Conservation (phyloP, 2,113 vertebrate genomes). For the Nematolebias whitei region DNA sequence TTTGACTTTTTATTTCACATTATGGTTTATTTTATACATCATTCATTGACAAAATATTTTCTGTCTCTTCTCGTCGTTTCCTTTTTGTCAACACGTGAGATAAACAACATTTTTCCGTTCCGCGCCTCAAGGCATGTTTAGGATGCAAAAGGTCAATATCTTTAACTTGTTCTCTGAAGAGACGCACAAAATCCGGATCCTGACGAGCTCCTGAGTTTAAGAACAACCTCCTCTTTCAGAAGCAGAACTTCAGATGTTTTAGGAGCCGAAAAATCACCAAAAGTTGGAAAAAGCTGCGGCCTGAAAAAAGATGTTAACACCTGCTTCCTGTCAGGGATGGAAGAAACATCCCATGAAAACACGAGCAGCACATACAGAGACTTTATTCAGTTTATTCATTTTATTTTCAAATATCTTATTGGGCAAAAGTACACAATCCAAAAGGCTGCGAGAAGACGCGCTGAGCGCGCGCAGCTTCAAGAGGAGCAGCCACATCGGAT, state of each 20-base stretch:
- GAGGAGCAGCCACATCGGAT: background rate
- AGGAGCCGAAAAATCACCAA: slow-evolving; percentile 1
- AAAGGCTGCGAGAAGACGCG: background rate
- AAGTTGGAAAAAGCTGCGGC: slow-evolving; percentile 8
- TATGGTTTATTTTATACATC: background rate
- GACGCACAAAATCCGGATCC: slow-evolving; percentile 27
- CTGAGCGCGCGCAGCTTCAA: no score
- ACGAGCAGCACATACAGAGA: background rate
- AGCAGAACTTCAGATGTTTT: background rate
- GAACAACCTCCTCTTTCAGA: slow-evolving; percentile 37
- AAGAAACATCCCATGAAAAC: slow-evolving; percentile 1
- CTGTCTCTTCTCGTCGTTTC: background rate
- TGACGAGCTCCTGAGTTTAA: slow-evolving; percentile 11
- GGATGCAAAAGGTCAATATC: no score
- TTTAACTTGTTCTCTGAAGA: no score
- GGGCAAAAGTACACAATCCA: background rate
- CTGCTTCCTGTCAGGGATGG: slow-evolving; percentile 27
- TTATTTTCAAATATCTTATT: background rate
- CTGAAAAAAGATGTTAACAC: slow-evolving; percentile 38
- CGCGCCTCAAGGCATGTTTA: no score
- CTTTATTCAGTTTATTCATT: background rate
- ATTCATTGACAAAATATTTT: no score
- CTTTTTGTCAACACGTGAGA: no score
- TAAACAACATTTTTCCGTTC: no score
- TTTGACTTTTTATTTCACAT: background rate